These are phyloP conservation scores for Nebria brevicollis DNA, from an alignment of 2,888 invertebrate species.

Conservation along the genomic window DNA sequence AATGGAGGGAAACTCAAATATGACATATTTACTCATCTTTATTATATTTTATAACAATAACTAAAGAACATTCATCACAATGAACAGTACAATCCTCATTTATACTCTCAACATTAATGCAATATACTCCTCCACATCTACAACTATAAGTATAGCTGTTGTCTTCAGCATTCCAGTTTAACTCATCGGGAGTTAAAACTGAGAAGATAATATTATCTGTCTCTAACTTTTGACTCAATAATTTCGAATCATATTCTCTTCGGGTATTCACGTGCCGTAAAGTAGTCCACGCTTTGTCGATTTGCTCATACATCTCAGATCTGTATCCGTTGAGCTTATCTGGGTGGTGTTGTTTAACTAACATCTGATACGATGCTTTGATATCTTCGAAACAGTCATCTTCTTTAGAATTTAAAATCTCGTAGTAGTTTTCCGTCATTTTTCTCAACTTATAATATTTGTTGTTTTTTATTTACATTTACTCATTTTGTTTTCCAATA, in stretches of 20 bases:
- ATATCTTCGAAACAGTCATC: constrained; percentile 68
- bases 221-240: constrained; percentile 69
- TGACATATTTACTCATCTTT: constrained; percentile 20
- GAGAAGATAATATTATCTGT: constrained; percentile 70
- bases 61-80: constrained; percentile 81
- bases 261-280: constrained; percentile 70
- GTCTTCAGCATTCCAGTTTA: constrained; percentile 61
- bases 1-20: constrained; percentile 45
- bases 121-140: constrained; percentile 75
- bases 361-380: constrained; percentile 70
- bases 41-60: constrained; percentile 65
- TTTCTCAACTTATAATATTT: not conserved
- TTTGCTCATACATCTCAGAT: constrained; percentile 62
- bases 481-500: not conserved
- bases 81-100: constrained; percentile 66
- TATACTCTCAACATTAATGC: constrained; percentile 61
- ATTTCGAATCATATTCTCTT: constrained; percentile 73
- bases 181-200: constrained; percentile 65
- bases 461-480: not conserved
- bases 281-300: constrained; percentile 79
- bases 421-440: constrained; percentile 64
- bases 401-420: constrained; percentile 67
- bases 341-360: constrained; percentile 70
- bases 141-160: constrained; percentile 68
- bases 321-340: constrained; percentile 66